phyloP scores from a whole-genome alignment of 2,113 vertebrate species.

The Bubo bubo region DNA sequence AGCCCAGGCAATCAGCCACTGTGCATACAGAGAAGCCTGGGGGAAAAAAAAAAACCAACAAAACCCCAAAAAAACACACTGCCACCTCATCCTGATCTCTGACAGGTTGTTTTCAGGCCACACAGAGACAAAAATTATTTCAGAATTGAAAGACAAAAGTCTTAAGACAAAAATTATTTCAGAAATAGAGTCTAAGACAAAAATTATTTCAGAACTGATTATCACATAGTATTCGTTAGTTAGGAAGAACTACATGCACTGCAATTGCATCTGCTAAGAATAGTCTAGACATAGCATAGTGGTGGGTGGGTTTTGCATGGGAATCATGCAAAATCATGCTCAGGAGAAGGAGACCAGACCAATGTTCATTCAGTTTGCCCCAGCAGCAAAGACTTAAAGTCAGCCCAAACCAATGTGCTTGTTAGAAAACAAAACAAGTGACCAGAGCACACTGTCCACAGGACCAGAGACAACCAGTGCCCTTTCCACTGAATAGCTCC shows the following conservation, averaged over 20 bases:
- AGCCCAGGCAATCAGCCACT: background rate
- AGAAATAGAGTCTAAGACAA: background rate
- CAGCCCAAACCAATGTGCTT: background rate
- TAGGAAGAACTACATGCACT: background rate
- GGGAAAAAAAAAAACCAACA: background rate
- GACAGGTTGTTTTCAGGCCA: background rate
- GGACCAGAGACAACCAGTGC: background rate
- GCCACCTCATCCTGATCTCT: background rate
- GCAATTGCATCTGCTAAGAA: background rate
- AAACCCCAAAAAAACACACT: background rate
- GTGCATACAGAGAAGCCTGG: background rate
- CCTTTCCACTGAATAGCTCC: background rate
- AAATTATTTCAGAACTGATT: background rate
- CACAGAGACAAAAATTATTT: background rate
- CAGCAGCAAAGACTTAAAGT: background rate
- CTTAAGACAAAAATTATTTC: background rate
- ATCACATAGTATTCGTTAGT: background rate
- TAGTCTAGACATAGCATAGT: background rate
- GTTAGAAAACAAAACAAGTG: background rate
- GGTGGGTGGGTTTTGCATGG: fast-evolving
- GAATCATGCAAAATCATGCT: background rate
- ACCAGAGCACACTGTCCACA: background rate
- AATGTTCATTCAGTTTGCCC: background rate
- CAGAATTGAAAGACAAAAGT: background rate
- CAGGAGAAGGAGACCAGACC: background rate